A percentile compares a stretch with the other conserved stretches of the same genome.
phyloP scores from a whole-genome alignment of 2,113 vertebrate genomes.

The Cygnus atratus region DNA sequence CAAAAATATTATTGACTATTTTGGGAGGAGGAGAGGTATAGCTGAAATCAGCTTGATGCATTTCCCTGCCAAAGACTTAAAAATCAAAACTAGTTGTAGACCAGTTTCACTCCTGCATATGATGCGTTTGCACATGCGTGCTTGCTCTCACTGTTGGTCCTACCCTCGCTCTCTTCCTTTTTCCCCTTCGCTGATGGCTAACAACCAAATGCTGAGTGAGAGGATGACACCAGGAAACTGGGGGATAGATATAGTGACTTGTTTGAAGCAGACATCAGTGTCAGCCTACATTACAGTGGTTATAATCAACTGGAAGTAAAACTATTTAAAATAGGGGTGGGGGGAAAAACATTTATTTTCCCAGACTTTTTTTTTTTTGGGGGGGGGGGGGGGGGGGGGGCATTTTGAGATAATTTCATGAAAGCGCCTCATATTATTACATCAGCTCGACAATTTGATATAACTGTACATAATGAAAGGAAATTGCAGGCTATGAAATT shows the following conservation, averaged over 20 bases:
- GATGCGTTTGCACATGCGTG: accelerated
- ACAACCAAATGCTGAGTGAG: not conserved
- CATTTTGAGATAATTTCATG: constrained; percentile 30
- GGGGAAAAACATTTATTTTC: not conserved
- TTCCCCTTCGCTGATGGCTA: not conserved
- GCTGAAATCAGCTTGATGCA: not conserved
- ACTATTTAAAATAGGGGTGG: constrained; percentile 6
- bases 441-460: constrained; percentile 35
- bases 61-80: not conserved
- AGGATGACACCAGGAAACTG: not conserved
- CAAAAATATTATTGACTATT: accelerated
- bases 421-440: constrained; percentile 17
- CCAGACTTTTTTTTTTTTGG: not conserved
- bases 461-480: constrained; percentile 55
- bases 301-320: constrained; percentile 41
- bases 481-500: constrained; percentile 41
- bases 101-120: not conserved
- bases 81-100: not conserved
- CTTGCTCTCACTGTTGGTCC: not conserved
- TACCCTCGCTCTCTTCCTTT: not conserved
- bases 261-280: not conserved
- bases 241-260: not conserved
- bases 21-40: accelerated
- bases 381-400: not conserved
- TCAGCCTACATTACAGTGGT: not conserved